Evolutionary conservation across 2,113 vertebrate genomes (phyloP), one percentile per base, ranked within the genome.

Genomic region (Piaya cayana): DNA sequence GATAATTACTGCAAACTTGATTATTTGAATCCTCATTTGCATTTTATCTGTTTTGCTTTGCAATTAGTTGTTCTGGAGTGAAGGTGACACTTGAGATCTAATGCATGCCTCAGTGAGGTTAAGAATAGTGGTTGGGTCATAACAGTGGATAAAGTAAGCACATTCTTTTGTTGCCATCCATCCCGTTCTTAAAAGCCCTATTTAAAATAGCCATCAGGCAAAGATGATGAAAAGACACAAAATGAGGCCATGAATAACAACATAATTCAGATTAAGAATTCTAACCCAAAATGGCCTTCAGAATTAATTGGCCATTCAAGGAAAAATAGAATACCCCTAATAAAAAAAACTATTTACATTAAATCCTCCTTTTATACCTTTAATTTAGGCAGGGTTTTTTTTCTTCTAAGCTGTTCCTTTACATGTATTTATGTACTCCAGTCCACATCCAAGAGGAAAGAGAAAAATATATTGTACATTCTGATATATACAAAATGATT

Each of bases 251-350:
- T 65, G 77, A 95, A 93, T 79, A 90, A 90, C 42, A 90, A 59
- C 55, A 45, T 82, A 77, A 91, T 82, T 96, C 78, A 95, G 50
- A 93, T 91, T 77, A 94, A 94, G 89, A 90, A 86, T 94, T 74
- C 75, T 62, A 91, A 95, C 53, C 7, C 43, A 87, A 88, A 92
- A 90, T n/a, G 93, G 82, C 94, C 95, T 95, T 97, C 94, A 95
- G 63, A 94, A 95, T 93, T 95, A 95, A 95, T 90, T 80, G 63
- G 26, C 45, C 19, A 72, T 93, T 95, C 75, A 95, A 72, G 63
- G 70, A 91, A 77, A 90, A 49, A 49, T 86, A 93, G 45, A 94
- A 92, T 58, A 78, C 34, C 16, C 29, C 86, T 75, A 83, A 90
- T 59, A 90, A 91, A 90, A 95, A 92, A 45, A 45, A 84, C 23